Base-by-base conservation (phyloP, 2,888 invertebrate species). In the Heteromurus nitidus region DNA sequence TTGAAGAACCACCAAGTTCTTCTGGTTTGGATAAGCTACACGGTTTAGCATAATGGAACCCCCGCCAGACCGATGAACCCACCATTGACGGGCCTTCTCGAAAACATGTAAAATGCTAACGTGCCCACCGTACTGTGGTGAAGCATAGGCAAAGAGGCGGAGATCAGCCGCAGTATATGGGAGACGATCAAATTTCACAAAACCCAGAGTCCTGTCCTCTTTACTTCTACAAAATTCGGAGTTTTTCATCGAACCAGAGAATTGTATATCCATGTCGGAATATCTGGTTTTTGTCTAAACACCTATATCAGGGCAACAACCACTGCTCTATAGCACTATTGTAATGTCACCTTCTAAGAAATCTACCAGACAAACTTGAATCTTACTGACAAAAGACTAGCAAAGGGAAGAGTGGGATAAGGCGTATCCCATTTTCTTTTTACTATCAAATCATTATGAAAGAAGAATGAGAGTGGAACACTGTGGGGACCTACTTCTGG, bases 381-480 rank as follows among this genome's bases (percentile, higher is more conserved):
- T 42, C 62, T n/a, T n/a, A n/a, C n/a, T n/a, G n/a, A n/a, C n/a
- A n/a, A n/a, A n/a, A n/a, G n/a, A n/a, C n/a, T n/a, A n/a, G n/a
- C n/a, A n/a, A 20, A 9, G 53, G 20, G 60, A 30, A n/a, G 60
- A 67, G 79, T 79, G 77, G 77, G 79, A 79, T 77, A 69, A 22
- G 42, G n/a, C 50, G 26, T 22, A 30, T 70, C 79, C 79, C 72
- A 72, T 73, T 53, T 74, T 69, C 50, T 62, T 55, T 11, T 31
- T 5, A 77, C 30, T 16, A 53, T 70, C 24, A 47, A 50, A 53
- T 47, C 79, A 79, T 42, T 50, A 77, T 74, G 82, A 79, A 55
- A 74, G 80, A 83, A 85, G 70, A 82, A 85, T 85, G 85, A 85
- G 82, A 83, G 83, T 85, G 60, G 82, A 85, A 82, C 60, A 77